These are phyloP conservation scores for Enteromius thamalakanensis DNA, from an alignment of 2,797 vertebrate species.

Conservation along the genomic window DNA sequence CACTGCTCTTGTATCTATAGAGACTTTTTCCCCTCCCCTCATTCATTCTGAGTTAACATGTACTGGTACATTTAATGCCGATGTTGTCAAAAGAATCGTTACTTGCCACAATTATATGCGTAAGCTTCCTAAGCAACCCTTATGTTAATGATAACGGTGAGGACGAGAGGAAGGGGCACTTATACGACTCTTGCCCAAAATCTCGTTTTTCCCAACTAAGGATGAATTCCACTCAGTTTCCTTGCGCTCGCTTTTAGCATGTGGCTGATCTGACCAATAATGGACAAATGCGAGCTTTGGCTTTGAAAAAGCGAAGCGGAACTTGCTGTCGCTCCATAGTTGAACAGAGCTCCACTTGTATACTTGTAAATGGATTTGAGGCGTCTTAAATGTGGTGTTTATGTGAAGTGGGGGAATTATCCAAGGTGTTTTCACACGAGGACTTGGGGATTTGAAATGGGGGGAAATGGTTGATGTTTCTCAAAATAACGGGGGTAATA, in stretches of 20 bases:
- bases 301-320: conserved; percentile 28
- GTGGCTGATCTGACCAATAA: conserved; percentile 45
- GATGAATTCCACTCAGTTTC: conserved; percentile 44
- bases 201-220: conserved; percentile 18
- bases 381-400: conserved; percentile 52
- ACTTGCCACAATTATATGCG: conserved; percentile 45
- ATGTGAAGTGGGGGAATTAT: conserved; percentile 47
- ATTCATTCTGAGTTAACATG: conserved; percentile 47
- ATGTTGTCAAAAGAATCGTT: conserved; percentile 44
- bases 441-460: conserved; percentile 12
- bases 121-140: conserved; percentile 43
- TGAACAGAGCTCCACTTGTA: conserved; percentile 54
- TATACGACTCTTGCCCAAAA: conserved; percentile 28
- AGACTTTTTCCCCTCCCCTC: background rate
- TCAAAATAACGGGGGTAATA: conserved; percentile 33
- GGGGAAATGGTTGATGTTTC: conserved; percentile 35
- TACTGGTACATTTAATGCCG: conserved; percentile 51
- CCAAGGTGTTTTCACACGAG: conserved; percentile 31
- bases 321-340: conserved; percentile 32
- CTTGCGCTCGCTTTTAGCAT: conserved; percentile 49
- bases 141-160: conserved; percentile 32
- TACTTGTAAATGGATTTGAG: conserved; percentile 54
- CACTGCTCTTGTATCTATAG: conserved; percentile 45
- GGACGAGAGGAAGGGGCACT: conserved; percentile 23
- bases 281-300: conserved; percentile 36